These are phyloP conservation scores for Myripristis murdjan DNA, from an alignment of 2,797 vertebrate genomes.

Conservation along the genomic window DNA sequence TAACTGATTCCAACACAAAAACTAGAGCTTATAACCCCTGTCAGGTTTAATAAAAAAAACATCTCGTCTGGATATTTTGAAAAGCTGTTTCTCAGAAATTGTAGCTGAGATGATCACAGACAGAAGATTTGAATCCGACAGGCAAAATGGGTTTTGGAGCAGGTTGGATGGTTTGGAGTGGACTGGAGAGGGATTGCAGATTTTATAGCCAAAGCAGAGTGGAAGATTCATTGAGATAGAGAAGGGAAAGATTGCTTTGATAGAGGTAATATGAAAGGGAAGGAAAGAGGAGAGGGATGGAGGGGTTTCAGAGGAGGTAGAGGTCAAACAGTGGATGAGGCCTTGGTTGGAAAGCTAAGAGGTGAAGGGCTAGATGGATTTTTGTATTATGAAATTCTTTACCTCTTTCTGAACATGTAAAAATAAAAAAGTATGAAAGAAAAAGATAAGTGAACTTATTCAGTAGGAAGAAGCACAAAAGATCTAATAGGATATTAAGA, in stretches of 20 bases:
- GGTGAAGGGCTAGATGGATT: too few relatives aligned
- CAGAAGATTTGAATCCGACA: conserved; percentile 20
- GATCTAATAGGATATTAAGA: too few relatives aligned
- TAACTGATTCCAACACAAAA: conserved; percentile 31
- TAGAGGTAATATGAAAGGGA: not conserved
- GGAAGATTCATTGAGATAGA: not conserved
- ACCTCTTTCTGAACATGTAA: too few relatives aligned
- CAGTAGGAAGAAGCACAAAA: too few relatives aligned
- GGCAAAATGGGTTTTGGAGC: not conserved
- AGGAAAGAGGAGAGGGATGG: not conserved
- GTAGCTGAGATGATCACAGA: conserved; percentile 18
- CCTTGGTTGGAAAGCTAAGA: too few relatives aligned
- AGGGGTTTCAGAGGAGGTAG: not conserved
- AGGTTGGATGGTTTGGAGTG: not conserved
- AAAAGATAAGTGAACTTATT: too few relatives aligned
- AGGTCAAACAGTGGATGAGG: not conserved
- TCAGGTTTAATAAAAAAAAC: conserved; percentile 44
- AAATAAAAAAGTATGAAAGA: too few relatives aligned
- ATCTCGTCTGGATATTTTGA: conserved; percentile 31
- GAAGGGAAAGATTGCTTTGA: not conserved
- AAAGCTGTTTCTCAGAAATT: conserved; percentile 23
- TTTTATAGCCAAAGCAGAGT: not conserved
- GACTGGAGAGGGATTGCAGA: conserved; percentile 14
- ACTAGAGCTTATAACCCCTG: conserved; percentile 51
- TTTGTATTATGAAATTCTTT: too few relatives aligned